Conservation (phyloP, 2,113 vertebrate genomes). For the Barnardius zonarius region DNA sequence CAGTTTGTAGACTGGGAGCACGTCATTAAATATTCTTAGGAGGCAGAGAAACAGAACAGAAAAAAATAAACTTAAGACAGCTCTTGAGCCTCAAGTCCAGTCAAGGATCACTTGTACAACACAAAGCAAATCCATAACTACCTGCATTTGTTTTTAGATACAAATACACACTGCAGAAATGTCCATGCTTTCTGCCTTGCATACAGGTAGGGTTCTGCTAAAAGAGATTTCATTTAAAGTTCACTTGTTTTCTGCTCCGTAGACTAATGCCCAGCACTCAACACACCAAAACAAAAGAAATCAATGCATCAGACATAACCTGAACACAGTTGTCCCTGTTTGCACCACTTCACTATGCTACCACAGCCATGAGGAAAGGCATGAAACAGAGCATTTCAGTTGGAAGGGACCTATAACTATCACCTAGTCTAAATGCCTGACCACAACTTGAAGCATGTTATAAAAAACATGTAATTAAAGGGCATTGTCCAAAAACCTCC, state of each 20-base stretch:
- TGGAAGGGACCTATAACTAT: background rate
- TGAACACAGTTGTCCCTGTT: rapidly evolving
- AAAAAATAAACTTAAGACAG: background rate
- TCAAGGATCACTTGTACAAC: background rate
- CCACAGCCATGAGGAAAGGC: background rate
- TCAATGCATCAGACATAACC: background rate
- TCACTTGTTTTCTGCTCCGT: background rate
- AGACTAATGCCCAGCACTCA: background rate
- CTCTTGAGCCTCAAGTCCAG: background rate
- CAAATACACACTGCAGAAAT: background rate
- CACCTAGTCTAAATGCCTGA: no score
- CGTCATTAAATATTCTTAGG: background rate
- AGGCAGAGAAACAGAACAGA: background rate
- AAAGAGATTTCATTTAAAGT: background rate
- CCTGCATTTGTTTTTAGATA: background rate
- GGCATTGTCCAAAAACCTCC: background rate
- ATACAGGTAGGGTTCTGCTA: background rate
- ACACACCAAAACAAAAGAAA: background rate
- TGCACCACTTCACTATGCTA: rapidly evolving
- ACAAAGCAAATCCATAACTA: background rate
- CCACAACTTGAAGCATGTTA: background rate
- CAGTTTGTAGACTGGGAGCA: background rate
- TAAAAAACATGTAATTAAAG: background rate
- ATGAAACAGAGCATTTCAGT: background rate
- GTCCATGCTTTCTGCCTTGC: background rate